A percentile compares a stretch with the other conserved stretches of the same genome.
Evolutionary conservation across 2,797 vertebrate species (phyloP).

Genomic region (Falco biarmicus): DNA sequence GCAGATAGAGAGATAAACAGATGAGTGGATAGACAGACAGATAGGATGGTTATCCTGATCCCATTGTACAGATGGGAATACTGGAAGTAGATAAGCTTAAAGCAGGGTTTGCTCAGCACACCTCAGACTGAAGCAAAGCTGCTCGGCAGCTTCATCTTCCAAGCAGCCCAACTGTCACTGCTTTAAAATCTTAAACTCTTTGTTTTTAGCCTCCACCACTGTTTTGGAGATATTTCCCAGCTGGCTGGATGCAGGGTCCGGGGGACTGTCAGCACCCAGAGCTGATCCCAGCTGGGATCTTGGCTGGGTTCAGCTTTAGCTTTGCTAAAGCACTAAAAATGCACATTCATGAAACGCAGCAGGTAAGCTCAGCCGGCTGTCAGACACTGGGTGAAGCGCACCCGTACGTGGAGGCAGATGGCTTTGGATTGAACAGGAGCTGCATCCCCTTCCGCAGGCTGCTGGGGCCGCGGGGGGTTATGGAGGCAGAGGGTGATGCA

Average conservation of each 20-base stretch:
- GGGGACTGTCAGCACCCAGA: not conserved
- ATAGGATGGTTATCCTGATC: not conserved
- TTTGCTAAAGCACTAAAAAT: not conserved
- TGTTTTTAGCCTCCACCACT: not conserved
- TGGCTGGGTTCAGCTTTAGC: not conserved
- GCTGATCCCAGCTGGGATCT: not conserved
- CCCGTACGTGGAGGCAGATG: accelerated
- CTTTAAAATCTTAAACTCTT: not conserved
- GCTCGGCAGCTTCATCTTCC: accelerated
- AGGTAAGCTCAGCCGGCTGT: not conserved
- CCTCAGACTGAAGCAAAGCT: not conserved
- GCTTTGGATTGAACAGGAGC: not conserved
- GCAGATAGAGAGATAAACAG: accelerated
- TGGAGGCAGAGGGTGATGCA: not conserved
- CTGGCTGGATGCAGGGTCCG: not conserved
- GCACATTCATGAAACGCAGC: too few relatives aligned
- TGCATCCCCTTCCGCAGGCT: not conserved
- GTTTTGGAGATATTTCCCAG: not conserved
- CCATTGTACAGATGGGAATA: not conserved
- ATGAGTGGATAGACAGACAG: not conserved
- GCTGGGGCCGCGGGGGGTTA: accelerated
- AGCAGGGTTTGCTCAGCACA: not conserved
- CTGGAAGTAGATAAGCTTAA: too few relatives aligned
- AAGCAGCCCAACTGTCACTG: not conserved
- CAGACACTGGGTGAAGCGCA: accelerated